Conservation (phyloP, 2,113 vertebrate genomes). For the Rostratula benghalensis region DNA sequence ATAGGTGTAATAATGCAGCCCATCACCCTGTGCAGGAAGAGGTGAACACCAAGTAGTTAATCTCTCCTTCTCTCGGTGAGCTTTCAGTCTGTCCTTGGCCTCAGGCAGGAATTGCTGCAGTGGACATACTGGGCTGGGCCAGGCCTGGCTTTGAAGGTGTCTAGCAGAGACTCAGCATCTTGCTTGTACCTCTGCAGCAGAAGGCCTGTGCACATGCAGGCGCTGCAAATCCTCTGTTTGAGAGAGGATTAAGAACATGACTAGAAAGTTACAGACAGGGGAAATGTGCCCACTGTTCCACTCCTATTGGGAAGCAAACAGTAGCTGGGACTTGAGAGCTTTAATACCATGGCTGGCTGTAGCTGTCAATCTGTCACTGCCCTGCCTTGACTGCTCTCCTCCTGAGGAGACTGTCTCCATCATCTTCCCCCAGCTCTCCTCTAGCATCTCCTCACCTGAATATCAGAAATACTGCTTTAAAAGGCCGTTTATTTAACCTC, state of each 20-base stretch:
- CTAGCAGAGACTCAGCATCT: background rate
- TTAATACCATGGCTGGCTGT: fast-evolving
- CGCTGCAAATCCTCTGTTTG: background rate
- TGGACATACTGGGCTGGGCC: background rate
- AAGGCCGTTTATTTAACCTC: background rate
- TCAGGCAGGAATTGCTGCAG: background rate
- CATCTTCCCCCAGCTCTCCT: background rate
- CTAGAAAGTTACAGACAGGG: background rate
- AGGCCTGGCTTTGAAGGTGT: background rate
- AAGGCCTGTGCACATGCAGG: background rate
- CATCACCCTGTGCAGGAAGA: background rate
- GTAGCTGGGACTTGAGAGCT: background rate
- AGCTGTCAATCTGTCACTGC: background rate
- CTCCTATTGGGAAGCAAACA: background rate
- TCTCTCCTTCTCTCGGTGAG: background rate
- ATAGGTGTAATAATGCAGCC: background rate
- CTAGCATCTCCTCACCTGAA: background rate
- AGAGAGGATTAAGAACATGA: background rate
- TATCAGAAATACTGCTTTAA: background rate
- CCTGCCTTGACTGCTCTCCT: background rate
- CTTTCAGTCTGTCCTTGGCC: background rate
- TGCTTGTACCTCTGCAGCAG: background rate
- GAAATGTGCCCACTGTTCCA: background rate
- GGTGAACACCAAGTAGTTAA: background rate
- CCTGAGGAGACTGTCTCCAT: background rate